A percentile compares a stretch with the other conserved stretches of the same genome.
Conservation (phyloP, 2,113 vertebrate genomes). For the Petrocephalus zakoni region DNA sequence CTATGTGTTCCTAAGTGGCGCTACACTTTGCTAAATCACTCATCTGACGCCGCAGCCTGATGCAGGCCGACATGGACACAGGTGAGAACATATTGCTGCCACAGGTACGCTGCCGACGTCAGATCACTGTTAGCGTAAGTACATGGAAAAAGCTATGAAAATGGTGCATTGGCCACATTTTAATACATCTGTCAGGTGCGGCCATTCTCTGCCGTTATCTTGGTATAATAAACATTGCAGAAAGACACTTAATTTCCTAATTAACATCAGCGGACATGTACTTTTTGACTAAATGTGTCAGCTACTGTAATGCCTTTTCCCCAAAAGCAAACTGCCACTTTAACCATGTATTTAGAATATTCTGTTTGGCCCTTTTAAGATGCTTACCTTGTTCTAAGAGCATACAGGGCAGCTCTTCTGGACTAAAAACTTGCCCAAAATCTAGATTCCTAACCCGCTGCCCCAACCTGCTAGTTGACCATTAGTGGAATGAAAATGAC, state of each 20-base stretch:
- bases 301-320: not conserved
- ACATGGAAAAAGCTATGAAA: not conserved
- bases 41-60: not conserved
- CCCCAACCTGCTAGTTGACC: not conserved
- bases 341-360: not conserved
- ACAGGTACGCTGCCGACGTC: not conserved
- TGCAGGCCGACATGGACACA: not conserved
- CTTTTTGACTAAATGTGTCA: not conserved
- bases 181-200: not conserved
- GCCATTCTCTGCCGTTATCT: not conserved
- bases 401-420: not conserved
- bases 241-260: not conserved
- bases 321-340: not conserved
- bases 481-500: not conserved
- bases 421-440: not conserved
- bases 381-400: not conserved
- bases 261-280: not conserved
- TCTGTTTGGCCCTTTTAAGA: not conserved
- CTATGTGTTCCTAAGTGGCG: not conserved
- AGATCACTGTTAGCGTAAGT: not conserved
- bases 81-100: not conserved
- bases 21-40: not conserved
- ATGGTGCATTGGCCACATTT: not conserved
- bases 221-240: not conserved
- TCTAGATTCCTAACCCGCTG: not conserved